A percentile compares a stretch with the other conserved stretches of the same genome.
Evolutionary conservation across 2,113 vertebrate species (phyloP).

Genomic region (Hippocampus barbouri): DNA sequence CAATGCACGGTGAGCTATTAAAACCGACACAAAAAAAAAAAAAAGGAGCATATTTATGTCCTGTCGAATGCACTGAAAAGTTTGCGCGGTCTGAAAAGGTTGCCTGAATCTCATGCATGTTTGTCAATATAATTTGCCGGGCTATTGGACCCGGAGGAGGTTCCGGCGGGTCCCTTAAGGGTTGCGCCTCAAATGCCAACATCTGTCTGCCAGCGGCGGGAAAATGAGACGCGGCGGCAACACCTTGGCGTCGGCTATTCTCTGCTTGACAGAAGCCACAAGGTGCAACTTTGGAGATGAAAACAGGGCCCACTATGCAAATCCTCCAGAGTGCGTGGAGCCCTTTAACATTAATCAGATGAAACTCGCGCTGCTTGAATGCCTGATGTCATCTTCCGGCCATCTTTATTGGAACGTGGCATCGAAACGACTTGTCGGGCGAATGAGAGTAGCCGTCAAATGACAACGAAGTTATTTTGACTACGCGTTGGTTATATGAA

Average conservation of each 20-base stretch:
- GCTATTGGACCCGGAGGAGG: conserved; percentile 57
- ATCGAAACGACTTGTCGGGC: neutral
- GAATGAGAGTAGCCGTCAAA: no score
- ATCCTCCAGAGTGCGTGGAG: conserved; percentile 1
- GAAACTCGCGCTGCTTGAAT: neutral
- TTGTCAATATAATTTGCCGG: conserved; percentile 74
- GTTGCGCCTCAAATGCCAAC: conserved; percentile 69
- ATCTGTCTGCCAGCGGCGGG: conserved; percentile 66
- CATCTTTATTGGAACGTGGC: neutral
- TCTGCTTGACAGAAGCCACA: conserved; percentile 66
- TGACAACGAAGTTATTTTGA: no score
- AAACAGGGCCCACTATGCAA: conserved; percentile 20
- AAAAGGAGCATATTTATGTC: conserved; percentile 60
- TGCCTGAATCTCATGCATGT: conserved; percentile 73
- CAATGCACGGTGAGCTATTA: conserved; percentile 12
- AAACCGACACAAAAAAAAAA: conserved; percentile 25
- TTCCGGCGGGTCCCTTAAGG: conserved; percentile 58
- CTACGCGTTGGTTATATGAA: no score
- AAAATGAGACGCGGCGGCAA: conserved; percentile 56
- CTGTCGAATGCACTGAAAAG: conserved; percentile 54
- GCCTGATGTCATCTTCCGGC: neutral
- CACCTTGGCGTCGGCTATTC: conserved; percentile 67
- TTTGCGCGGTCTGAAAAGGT: conserved; percentile 65
- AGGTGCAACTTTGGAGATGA: conserved; percentile 61
- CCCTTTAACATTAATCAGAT: conserved; percentile 11